A percentile compares a stretch with the other conserved stretches of the same genome.
phyloP scores from a whole-genome alignment of 2,888 invertebrate genomes.

The Dorcus hopei region DNA sequence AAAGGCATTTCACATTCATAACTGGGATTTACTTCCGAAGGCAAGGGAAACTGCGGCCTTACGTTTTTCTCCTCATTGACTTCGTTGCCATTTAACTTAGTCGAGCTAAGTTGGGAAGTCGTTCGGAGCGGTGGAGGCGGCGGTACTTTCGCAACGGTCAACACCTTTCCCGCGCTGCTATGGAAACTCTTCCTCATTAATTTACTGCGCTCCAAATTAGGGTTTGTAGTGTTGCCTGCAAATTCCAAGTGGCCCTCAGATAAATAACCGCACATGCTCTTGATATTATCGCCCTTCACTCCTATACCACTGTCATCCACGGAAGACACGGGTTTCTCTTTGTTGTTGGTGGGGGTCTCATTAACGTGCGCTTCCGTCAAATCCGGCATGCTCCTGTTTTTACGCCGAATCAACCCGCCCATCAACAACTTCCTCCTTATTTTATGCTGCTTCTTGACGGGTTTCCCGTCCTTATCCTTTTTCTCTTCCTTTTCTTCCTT shows the following conservation, averaged over 20 bases:
- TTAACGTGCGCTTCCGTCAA: conserved; percentile 73
- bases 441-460: conserved; percentile 86
- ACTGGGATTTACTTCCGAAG: conserved; percentile 35
- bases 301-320: conserved; percentile 78
- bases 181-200: conserved; percentile 88
- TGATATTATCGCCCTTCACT: conserved; percentile 59
- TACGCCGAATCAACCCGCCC: conserved; percentile 84
- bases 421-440: conserved; percentile 81
- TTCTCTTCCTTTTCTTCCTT: conserved; percentile 62
- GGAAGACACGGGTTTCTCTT: conserved; percentile 52
- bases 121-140: conserved; percentile 82
- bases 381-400: conserved; percentile 90
- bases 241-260: conserved; percentile 86
- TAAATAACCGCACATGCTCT: conserved; percentile 72
- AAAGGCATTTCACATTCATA: conserved; percentile 26
- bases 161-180: conserved; percentile 76
- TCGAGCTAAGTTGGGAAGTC: conserved; percentile 76
- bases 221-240: conserved; percentile 64
- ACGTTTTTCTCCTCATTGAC: conserved; percentile 50
- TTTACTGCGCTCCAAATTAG: conserved; percentile 81
- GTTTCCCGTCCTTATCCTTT: conserved; percentile 59
- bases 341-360: conserved; percentile 24
- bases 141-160: conserved; percentile 81
- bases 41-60: conserved; percentile 50
- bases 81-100: conserved; percentile 60